Evolutionary conservation across 2,888 invertebrate genomes (phyloP).

Genomic region (Pristionchus entomophagus): DNA sequence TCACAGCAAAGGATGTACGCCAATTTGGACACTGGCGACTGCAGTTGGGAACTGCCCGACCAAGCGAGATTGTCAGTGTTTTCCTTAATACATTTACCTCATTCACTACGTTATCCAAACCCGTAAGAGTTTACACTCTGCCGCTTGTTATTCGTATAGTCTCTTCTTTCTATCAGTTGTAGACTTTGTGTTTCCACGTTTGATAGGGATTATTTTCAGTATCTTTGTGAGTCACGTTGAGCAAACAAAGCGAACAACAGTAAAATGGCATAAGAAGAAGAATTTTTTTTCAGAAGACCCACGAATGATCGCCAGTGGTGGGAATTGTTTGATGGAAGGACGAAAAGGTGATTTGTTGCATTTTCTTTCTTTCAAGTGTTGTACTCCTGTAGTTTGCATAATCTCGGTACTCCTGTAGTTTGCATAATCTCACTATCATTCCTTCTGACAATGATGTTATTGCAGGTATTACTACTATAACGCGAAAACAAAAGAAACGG

Average conservation of each 20-base stretch:
- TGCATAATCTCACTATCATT: background rate
- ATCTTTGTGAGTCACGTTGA: slow-evolving; percentile 19
- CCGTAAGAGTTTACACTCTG: too few species aligned
- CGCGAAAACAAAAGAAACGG: slow-evolving; percentile 92
- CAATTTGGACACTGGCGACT: slow-evolving; percentile 97
- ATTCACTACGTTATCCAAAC: background rate
- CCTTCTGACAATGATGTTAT: background rate
- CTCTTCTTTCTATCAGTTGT: too few species aligned
- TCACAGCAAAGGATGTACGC: slow-evolving; percentile 99
- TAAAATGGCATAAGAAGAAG: too few species aligned
- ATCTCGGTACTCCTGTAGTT: background rate
- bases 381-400: too few species aligned
- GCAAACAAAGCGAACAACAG: background rate
- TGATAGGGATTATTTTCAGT: slow-evolving; percentile 34
- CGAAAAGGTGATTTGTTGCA: slow-evolving; percentile 76
- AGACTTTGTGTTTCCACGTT: slow-evolving; percentile 3
- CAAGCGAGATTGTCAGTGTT: slow-evolving; percentile 82
- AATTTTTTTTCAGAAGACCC: slow-evolving; percentile 83
- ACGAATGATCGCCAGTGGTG: slow-evolving; percentile 99
- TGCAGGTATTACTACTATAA: slow-evolving; percentile 50
- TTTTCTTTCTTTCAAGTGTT: background rate
- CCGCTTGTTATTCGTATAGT: too few species aligned
- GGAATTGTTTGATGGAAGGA: slow-evolving; percentile 97
- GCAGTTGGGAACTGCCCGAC: slow-evolving; percentile 96
- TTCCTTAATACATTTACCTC: background rate